Percentiles rank a stretch among this genome's conserved stretches.
These are phyloP conservation scores for Drosophila cracens DNA, from an alignment of 2,888 invertebrate genomes.

Conservation along the genomic window DNA sequence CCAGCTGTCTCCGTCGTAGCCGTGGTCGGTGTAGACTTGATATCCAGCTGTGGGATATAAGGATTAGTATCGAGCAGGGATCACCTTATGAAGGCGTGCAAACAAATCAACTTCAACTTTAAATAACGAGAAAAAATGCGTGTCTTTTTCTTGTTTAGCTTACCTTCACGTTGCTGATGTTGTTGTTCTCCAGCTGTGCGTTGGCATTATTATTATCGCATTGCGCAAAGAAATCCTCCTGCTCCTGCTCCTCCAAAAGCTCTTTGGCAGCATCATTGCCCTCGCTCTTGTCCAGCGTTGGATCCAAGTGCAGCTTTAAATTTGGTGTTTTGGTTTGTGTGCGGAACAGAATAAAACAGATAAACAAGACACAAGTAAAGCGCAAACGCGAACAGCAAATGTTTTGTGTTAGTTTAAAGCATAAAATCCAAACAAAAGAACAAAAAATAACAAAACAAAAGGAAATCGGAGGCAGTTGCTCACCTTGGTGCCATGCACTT, in stretches of 20 bases:
- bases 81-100: neutral
- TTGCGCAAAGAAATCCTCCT: conserved; percentile 96
- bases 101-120: conserved; percentile 27
- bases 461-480: conserved; percentile 43
- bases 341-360: conserved; percentile 8
- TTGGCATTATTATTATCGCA: conserved; percentile 86
- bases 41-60: conserved; percentile 64
- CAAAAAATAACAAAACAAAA: conserved; percentile 23
- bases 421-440: conserved; percentile 25
- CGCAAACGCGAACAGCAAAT: conserved; percentile 52
- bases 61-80: neutral
- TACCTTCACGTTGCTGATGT: conserved; percentile 85
- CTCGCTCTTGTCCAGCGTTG: conserved; percentile 86
- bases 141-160: conserved; percentile 19
- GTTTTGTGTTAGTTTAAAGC: conserved; percentile 26
- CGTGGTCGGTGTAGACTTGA: conserved; percentile 37
- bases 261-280: conserved; percentile 86
- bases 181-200: conserved; percentile 84
- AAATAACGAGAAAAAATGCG: conserved; percentile 31
- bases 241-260: conserved; percentile 70
- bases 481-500: conserved; percentile 94
- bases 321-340: conserved; percentile 14
- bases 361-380: conserved; percentile 35
- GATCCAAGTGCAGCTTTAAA: conserved; percentile 90
- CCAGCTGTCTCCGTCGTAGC: conserved; percentile 34